These are phyloP conservation scores for Cladopsammia gracilis DNA, from an alignment of 64 coral and sea anemone genomes.

Conservation along the genomic window DNA sequence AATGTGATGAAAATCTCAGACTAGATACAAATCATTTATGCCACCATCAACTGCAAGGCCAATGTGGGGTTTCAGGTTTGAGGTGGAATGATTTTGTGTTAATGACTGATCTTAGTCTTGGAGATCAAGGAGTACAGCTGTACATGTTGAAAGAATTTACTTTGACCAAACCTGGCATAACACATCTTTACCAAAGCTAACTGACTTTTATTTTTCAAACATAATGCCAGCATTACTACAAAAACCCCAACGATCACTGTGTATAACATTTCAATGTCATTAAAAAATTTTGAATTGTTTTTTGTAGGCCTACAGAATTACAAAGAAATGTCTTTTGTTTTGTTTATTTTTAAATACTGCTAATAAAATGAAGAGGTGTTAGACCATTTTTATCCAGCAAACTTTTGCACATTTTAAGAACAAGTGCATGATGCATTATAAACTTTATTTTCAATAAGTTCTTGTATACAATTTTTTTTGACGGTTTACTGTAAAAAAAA, in stretches of 20 bases:
- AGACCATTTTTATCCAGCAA: too few relatives aligned
- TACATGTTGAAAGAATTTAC: conserved; percentile 60
- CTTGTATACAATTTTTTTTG: too few relatives aligned
- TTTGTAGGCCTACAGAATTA: not conserved
- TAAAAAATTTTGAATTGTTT: not conserved
- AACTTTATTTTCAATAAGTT: too few relatives aligned
- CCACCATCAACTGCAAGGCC: conserved; percentile 62
- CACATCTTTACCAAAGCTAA: conserved; percentile 60
- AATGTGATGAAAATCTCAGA: conserved; percentile 31
- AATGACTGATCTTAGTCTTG: conserved; percentile 73
- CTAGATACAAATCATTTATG: conserved; percentile 70
- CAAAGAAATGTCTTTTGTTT: too few relatives aligned
- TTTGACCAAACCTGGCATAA: conserved; percentile 62
- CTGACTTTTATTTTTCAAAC: conserved; percentile 71
- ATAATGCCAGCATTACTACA: conserved; percentile 39
- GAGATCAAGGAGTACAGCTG: conserved; percentile 69
- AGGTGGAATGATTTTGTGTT: conserved; percentile 70
- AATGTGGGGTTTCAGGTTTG: conserved; percentile 65
- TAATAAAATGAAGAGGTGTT: too few relatives aligned
- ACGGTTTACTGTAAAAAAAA: too few relatives aligned
- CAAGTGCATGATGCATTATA: too few relatives aligned
- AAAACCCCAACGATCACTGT: conserved; percentile 10
- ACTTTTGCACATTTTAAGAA: too few relatives aligned
- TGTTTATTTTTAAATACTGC: too few relatives aligned
- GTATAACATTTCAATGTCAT: not conserved